phyloP scores from a whole-genome alignment of 2,888 invertebrate species.

The Pterostichus madidus region DNA sequence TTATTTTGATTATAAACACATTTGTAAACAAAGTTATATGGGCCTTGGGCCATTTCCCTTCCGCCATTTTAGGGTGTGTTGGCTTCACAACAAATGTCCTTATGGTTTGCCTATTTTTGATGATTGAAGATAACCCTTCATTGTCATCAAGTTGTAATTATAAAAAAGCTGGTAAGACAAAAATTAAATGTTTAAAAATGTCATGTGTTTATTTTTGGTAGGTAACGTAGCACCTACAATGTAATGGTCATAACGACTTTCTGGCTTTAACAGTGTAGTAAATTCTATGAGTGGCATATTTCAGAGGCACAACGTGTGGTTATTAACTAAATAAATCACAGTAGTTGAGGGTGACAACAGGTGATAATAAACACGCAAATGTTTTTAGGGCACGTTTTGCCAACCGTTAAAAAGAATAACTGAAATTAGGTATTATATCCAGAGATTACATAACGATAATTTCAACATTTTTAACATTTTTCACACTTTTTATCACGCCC shows the following conservation, averaged over 20 bases:
- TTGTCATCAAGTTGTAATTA: no score
- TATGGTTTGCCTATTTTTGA: no score
- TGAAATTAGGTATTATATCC: conserved; percentile 7
- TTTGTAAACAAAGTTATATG: no score
- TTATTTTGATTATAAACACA: no score
- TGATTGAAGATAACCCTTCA: no score
- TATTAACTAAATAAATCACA: conserved; percentile 33
- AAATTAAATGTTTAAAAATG: no score
- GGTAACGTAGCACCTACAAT: no score
- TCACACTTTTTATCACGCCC: background rate
- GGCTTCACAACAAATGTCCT: no score
- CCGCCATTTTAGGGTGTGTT: no score
- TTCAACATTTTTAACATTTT: conserved; percentile 1
- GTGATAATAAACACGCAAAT: conserved; percentile 55
- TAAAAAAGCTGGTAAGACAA: no score
- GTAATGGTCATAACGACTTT: background rate
- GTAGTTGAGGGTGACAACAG: conserved; percentile 27
- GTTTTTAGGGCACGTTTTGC: conserved; percentile 46
- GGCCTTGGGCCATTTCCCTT: no score
- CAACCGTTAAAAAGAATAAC: conserved; percentile 30
- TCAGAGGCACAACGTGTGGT: conserved; percentile 4
- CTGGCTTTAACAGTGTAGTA: conserved; percentile 16
- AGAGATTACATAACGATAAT: conserved; percentile 28
- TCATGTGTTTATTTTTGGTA: no score
- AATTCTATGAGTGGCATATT: conserved; percentile 43